Percentiles rank a stretch among this genome's conserved stretches.
These are phyloP conservation scores for Volucella bombylans DNA, from an alignment of 2,888 invertebrate genomes.

Conservation along the genomic window DNA sequence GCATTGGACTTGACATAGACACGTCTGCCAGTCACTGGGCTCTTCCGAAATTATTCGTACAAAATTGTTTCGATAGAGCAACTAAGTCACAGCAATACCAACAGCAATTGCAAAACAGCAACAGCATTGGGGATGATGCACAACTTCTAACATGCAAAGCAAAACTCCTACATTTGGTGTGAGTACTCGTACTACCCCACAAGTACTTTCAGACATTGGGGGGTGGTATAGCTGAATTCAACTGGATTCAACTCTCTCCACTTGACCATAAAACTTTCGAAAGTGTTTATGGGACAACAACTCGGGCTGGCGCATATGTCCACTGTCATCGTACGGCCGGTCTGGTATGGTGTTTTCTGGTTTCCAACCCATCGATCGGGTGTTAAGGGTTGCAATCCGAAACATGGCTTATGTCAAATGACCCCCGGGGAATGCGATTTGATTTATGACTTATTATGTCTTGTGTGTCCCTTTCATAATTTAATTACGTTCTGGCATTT, in stretches of 20 bases:
- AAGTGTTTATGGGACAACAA: constrained; percentile 74
- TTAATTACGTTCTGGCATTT: constrained; percentile 74
- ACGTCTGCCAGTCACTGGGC: constrained; percentile 68
- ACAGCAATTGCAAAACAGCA: background rate
- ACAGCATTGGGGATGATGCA: constrained; percentile 53
- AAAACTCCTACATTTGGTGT: constrained; percentile 56
- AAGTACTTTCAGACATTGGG: constrained; percentile 6
- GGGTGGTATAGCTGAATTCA: constrained; percentile 6
- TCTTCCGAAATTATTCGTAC: constrained; percentile 36
- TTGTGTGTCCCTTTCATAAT: constrained; percentile 74
- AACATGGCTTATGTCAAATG: constrained; percentile 74
- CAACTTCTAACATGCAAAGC: constrained; percentile 68
- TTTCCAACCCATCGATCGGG: constrained; percentile 17
- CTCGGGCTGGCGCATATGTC: constrained; percentile 68
- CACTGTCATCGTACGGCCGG: constrained; percentile 24
- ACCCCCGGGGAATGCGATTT: constrained; percentile 73
- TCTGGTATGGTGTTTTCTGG: constrained; percentile 40
- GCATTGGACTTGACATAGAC: constrained; percentile 73
- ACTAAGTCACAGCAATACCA: background rate
- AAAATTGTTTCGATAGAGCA: constrained; percentile 48
- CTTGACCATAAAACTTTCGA: constrained; percentile 64
- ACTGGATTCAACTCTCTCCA: constrained; percentile 5
- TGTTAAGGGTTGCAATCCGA: constrained; percentile 59
- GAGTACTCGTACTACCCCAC: constrained; percentile 1
- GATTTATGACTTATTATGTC: constrained; percentile 75